Evolutionary conservation across 2,797 vertebrate species (phyloP), one percentile per base, ranked within the genome.

Genomic region (Psittacula derbiana): DNA sequence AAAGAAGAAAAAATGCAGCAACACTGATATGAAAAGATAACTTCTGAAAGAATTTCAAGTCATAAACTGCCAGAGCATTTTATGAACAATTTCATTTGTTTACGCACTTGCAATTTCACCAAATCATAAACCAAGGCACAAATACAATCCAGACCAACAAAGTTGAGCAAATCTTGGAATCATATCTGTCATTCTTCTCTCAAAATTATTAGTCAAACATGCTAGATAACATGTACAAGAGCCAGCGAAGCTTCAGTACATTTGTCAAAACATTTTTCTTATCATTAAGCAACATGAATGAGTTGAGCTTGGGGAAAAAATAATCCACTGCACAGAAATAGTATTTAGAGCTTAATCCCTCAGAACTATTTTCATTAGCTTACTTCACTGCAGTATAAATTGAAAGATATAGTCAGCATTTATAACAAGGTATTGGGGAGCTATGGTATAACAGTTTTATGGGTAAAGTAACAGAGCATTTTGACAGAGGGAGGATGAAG

Each of bases 261-360:
- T 90, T 93, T 86, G 88, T 87, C 83, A 74, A 74, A 93, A 86
- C 43, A 73, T 61, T 93, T 80, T 86, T 84, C 86, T 96, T 88
- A 93, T 81, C 89, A 93, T 96, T 95, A 94, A 81, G 86, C 82
- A 85, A 92, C 96, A 93, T 17, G 62, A 92, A 78, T 10, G 3
- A 52, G 50, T 90, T 72, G 88, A 91, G 93, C 91, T 91, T 79
- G 80, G 70, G 94, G 82, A 92, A 90, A 95, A 96, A 95, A 94
- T 95, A 95, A 97, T 96, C 96, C 92, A 92, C 58, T 90, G 40
- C 86, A 93, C 24, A 92, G 88, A 94, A 97, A 94, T 3, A 95
- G 83, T 82, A 93, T 88, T 95, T 93, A 90, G 86, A 93, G 60
- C 80, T 94, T 95, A 97, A 96, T 95, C 95, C 95, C 90, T 90